These are phyloP conservation scores for Chaetodon auriga DNA, from an alignment of 2,113 vertebrate species.

Conservation along the genomic window DNA sequence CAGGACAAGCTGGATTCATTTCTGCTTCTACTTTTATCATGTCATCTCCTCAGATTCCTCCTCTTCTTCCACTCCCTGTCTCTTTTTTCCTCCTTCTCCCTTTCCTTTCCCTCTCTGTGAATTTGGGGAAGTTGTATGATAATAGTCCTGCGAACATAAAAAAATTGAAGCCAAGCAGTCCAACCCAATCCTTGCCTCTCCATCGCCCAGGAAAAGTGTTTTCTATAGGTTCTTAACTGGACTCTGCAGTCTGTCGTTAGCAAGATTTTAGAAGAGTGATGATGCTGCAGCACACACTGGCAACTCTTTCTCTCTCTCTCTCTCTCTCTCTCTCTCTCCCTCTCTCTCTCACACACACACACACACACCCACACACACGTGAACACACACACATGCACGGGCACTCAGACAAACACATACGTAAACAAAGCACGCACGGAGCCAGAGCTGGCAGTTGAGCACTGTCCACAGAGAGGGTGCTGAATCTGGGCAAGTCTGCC, in stretches of 20 bases:
- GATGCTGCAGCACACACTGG: constrained; percentile 64
- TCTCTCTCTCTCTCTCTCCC: not conserved
- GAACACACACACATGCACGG: not conserved
- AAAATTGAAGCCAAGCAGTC: constrained; percentile 17
- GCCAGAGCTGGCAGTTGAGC: constrained; percentile 59
- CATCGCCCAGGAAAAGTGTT: constrained; percentile 34
- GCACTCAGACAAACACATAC: constrained; percentile 31
- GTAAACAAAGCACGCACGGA: constrained; percentile 67
- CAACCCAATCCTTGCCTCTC: constrained; percentile 21
- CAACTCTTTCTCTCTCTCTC: constrained; percentile 38
- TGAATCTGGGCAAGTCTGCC: constrained; percentile 76
- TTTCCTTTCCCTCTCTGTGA: constrained; percentile 20
- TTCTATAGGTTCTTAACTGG: constrained; percentile 31
- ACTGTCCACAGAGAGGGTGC: constrained; percentile 73
- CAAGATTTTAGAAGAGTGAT: constrained; percentile 61
- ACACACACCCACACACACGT: constrained; percentile 15
- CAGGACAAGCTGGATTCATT: constrained; percentile 29
- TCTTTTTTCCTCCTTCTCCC: not conserved
- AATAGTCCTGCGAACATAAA: constrained; percentile 24
- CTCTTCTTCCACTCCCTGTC: constrained; percentile 2
- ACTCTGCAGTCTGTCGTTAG: constrained; percentile 57
- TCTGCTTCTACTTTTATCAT: constrained; percentile 40
- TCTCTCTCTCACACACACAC: not conserved
- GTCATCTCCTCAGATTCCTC: constrained; percentile 26
- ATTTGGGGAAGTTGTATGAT: constrained; percentile 26